Percentiles rank a stretch among this genome's conserved stretches.
Conservation (phyloP, 2,797 vertebrate genomes). For the Acipenser ruthenus region DNA sequence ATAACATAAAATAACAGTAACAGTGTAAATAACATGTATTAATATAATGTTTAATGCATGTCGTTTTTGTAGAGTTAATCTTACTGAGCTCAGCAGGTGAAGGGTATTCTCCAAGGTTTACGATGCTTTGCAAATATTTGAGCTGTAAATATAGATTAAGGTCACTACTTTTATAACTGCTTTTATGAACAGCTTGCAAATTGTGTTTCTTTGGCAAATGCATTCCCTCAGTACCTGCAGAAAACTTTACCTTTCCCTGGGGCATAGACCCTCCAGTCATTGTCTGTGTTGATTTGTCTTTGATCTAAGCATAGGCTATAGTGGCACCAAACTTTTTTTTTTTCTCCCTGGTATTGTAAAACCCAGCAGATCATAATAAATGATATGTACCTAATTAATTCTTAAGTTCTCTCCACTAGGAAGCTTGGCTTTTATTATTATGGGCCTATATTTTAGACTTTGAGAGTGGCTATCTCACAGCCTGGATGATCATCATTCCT, state of each 20-base stretch:
- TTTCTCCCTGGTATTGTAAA: too few relatives aligned
- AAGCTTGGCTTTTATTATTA: too few relatives aligned
- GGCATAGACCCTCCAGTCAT: background rate
- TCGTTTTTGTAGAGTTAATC: background rate
- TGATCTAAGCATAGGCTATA: too few relatives aligned
- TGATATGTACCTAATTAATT: too few relatives aligned
- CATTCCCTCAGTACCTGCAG: background rate
- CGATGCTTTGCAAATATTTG: constrained; percentile 14
- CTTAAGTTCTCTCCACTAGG: too few relatives aligned
- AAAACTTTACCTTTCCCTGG: background rate
- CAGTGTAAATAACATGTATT: too few relatives aligned
- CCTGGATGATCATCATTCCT: too few relatives aligned
- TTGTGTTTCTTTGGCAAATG: constrained; percentile 8
- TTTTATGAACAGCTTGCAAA: constrained; percentile 13
- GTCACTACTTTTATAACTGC: background rate
- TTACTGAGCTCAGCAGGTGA: constrained; percentile 9
- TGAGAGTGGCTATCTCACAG: too few relatives aligned
- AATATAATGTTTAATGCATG: background rate
- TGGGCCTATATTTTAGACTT: too few relatives aligned
- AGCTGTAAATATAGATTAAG: constrained; percentile 1
- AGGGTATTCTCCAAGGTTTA: constrained; percentile 11
- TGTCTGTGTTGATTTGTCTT: background rate
- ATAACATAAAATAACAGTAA: background rate
- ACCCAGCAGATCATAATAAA: too few relatives aligned
- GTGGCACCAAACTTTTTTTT: too few relatives aligned